Base-by-base conservation (phyloP, 1,140 invertebrate species). In the Cephus cinctus region DNA sequence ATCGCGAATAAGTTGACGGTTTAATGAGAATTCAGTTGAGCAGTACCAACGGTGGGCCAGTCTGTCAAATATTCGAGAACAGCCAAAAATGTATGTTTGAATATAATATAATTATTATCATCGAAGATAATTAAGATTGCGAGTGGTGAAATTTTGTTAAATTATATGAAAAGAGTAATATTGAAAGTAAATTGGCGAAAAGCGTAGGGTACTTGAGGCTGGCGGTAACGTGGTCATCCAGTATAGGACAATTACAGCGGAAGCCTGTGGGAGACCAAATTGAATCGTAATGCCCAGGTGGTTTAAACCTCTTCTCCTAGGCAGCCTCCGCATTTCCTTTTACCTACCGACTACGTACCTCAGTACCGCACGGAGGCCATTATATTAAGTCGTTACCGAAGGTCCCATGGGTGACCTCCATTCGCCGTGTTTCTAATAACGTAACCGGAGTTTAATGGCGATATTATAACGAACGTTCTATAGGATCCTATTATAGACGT, bases 281-380 rank as follows among this genome's bases (percentile, higher is more conserved):
- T 50, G 51, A 52, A 52, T 50, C 50, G 43, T 30, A 18, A 20
- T 49, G 46, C 15, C 50, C 50, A 49, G 50, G 46, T 52, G 50
- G 46, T 52, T 52, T 32, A 35, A 44, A 54, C 43, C 53, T 53
- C 38, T 47, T 54, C 36, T 23, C 41, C 25, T 36, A 21, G 11
- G 3, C 30, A 6, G 25, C 44, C 40, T 43, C 23, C 51, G 22
- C 19, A 34, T 55, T 36, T 54, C 52, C 44, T 36, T 34, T 21
- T 49, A 18, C 30, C 35, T 40, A 27, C 21, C 32, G 23, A 31
- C 34, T 27, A 42, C n/a, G 6, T 27, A 6, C n/a, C 25, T 27
- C 25, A 8, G n/a, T 27, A 6, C 25, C 6, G 6, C 25, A 8
- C 25, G 6, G n/a, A 8, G 6, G 6, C n/a, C 6, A 27, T 27